Evolutionary conservation across 2,113 vertebrate genomes (phyloP).

Genomic region (Azemiops feae): DNA sequence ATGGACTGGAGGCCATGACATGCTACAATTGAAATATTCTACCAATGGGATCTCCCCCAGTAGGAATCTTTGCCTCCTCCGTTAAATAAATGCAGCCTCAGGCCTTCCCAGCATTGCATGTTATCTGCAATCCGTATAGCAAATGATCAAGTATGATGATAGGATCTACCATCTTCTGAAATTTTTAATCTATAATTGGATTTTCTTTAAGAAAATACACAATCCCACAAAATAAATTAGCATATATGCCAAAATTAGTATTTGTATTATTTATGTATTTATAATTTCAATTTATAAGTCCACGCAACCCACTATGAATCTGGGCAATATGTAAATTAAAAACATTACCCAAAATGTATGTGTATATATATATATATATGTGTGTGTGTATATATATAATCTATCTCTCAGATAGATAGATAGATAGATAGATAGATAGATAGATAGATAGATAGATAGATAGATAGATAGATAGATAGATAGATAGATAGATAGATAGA

Average conservation of each 20-base stretch:
- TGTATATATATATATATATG: no score
- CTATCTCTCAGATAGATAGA: no score
- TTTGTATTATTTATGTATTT: not conserved
- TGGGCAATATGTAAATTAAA: not conserved
- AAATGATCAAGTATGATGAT: not conserved
- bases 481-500: no score
- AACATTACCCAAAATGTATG: not conserved
- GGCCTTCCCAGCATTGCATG: not conserved
- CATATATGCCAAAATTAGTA: not conserved
- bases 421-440: no score
- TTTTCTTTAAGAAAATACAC: not conserved
- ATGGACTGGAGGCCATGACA: not conserved
- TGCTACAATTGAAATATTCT: not conserved
- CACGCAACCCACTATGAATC: not conserved
- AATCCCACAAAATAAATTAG: not conserved
- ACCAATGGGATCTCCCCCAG: not conserved
- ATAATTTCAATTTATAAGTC: not conserved
- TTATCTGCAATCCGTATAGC: not conserved
- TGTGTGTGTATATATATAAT: no score
- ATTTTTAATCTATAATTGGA: not conserved
- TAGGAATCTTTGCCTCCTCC: not conserved
- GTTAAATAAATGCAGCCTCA: not conserved
- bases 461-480: no score
- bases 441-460: no score
- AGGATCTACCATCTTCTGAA: not conserved